Percentiles rank a stretch among this genome's conserved stretches.
Conservation (phyloP, 2,888 invertebrate genomes). For the Sisyra nigra region DNA sequence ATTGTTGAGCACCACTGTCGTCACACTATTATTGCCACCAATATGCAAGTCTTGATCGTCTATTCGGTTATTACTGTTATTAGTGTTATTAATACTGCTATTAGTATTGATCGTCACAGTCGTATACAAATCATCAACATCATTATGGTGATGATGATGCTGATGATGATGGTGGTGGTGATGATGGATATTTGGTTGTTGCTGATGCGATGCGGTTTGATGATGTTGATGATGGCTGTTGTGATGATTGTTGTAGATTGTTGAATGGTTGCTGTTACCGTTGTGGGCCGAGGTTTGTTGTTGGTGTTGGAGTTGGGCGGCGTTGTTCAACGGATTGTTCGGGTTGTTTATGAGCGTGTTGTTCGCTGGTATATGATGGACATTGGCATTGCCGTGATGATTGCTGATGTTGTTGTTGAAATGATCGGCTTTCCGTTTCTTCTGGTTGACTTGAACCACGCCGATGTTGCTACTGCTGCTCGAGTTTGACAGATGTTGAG, state of each 20-base stretch:
- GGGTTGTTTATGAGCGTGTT: conserved; percentile 4
- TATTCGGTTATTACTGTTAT: too few species aligned
- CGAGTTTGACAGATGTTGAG: conserved; percentile 33
- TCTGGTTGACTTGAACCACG: conserved; percentile 23
- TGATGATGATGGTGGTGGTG: not conserved
- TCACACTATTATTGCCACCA: too few species aligned
- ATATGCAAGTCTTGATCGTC: too few species aligned
- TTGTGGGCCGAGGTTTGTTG: not conserved
- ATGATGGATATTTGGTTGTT: conserved; percentile 1
- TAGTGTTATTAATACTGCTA: too few species aligned
- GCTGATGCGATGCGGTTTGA: not conserved
- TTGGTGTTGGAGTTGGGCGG: not conserved
- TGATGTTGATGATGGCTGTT: too few species aligned
- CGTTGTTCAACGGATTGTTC: conserved; percentile 3
- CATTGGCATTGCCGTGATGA: not conserved
- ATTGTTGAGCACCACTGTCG: conserved; percentile 1
- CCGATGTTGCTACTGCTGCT: conserved; percentile 35
- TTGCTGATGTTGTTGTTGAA: conserved; percentile 15
- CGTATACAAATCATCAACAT: too few species aligned
- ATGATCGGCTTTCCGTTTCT: conserved; percentile 26
- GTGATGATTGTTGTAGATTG: not conserved
- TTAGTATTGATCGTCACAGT: too few species aligned
- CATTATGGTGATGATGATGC: too few species aligned
- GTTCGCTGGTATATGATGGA: not conserved
- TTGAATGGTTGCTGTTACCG: conserved; percentile 12